Evolutionary conservation across 2,113 vertebrate species (phyloP).

Genomic region (Pongo abelii): DNA sequence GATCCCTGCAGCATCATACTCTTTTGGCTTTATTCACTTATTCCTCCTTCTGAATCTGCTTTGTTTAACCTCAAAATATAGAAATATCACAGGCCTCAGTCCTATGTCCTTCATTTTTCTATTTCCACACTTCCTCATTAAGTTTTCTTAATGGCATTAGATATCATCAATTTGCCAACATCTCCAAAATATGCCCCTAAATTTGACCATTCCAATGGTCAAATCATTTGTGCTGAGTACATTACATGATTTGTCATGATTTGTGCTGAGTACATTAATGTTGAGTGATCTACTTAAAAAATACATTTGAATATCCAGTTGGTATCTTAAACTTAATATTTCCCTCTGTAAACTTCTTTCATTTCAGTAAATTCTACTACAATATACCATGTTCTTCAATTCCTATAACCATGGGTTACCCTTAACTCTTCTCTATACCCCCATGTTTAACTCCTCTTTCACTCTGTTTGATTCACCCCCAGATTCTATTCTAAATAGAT

Average conservation of each 20-base stretch:
- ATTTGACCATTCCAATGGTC: not conserved
- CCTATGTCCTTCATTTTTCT: not conserved
- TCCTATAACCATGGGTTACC: not conserved
- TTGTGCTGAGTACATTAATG: not conserved
- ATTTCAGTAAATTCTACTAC: not conserved
- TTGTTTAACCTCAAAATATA: not conserved
- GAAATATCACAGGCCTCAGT: not conserved
- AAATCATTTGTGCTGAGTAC: not conserved
- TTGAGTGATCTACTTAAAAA: not conserved
- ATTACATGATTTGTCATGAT: not conserved
- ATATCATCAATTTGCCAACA: not conserved
- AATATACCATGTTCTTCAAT: not conserved
- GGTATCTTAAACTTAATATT: not conserved
- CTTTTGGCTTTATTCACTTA: not conserved
- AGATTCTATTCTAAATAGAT: not conserved
- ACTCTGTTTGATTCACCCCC: not conserved
- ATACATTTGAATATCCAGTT: not conserved
- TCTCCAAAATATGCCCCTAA: not conserved
- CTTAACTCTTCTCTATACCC: not conserved
- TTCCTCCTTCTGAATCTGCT: not conserved
- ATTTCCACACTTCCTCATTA: not conserved
- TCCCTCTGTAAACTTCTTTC: fast-evolving
- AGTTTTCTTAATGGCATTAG: not conserved
- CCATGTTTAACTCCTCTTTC: not conserved
- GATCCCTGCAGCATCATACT: not conserved